Conservation (phyloP, 92 coral and sea anemone genomes). For the Paragorgia papillata region DNA sequence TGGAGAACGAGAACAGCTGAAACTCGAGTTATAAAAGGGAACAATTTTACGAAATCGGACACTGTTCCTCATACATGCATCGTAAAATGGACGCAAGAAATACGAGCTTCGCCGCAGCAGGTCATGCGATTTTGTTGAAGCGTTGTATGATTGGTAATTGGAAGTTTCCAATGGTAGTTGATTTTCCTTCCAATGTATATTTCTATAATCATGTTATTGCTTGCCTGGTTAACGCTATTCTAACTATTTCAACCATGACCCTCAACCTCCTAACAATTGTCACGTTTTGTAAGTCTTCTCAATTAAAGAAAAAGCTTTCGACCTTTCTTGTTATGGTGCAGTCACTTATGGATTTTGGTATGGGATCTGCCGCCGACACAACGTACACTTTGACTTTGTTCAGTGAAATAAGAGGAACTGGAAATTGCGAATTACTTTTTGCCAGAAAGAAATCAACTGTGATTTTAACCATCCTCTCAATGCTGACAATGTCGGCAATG, state of each 20-base stretch:
- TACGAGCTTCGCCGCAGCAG: too few species aligned
- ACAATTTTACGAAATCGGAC: too few species aligned
- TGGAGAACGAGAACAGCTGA: too few species aligned
- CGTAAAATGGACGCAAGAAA: too few species aligned
- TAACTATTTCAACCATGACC: not conserved
- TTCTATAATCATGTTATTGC: too few species aligned
- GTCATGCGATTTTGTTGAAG: too few species aligned
- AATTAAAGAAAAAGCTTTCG: not conserved
- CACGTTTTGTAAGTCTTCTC: not conserved
- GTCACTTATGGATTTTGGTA: not conserved
- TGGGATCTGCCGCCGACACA: not conserved
- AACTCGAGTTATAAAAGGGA: too few species aligned
- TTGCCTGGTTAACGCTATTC: too few species aligned
- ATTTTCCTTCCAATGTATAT: too few species aligned
- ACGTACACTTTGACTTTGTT: not conserved
- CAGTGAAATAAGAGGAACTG: slow-evolving; percentile 3
- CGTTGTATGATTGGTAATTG: too few species aligned
- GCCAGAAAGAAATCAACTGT: not conserved
- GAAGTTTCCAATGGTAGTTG: too few species aligned
- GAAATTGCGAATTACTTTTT: not conserved
- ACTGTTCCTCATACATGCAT: too few species aligned
- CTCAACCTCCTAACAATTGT: not conserved
- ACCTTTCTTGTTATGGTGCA: not conserved
- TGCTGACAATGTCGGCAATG: not conserved
- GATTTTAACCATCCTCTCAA: not conserved